phyloP scores from a whole-genome alignment of 2,797 vertebrate genomes.

The Alectoris magna region DNA sequence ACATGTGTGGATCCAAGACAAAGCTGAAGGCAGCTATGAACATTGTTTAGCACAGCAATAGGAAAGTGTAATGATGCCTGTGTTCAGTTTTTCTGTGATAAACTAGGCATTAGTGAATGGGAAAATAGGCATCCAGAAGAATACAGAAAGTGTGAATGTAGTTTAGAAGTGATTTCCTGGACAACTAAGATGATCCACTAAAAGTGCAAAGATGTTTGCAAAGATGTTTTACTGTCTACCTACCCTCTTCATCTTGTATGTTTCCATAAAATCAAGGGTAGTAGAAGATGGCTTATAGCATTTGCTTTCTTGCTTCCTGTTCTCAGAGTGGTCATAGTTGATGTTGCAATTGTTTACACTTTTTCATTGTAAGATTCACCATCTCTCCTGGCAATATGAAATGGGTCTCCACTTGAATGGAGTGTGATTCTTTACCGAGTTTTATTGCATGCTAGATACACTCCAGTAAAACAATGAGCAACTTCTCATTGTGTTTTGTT shows the following conservation, averaged over 20 bases:
- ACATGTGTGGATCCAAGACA: background rate
- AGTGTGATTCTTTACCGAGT: background rate
- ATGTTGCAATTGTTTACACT: background rate
- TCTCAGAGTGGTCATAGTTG: background rate
- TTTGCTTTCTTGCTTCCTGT: background rate
- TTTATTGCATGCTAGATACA: background rate
- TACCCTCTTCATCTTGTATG: background rate
- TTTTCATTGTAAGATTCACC: background rate
- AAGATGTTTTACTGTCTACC: background rate
- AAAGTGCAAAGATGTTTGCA: background rate
- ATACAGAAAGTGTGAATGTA: accelerated
- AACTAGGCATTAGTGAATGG: background rate
- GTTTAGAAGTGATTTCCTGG: background rate
- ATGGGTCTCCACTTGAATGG: background rate
- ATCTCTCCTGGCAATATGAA: background rate
- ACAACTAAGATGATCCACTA: background rate
- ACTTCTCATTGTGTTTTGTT: background rate
- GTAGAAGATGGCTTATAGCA: background rate
- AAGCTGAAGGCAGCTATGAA: background rate
- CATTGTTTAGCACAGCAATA: background rate
- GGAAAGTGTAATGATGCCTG: background rate
- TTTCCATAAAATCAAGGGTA: background rate
- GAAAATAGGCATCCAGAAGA: background rate
- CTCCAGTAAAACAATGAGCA: background rate
- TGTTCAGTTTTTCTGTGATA: background rate